Percentiles rank a stretch among this genome's conserved stretches.
These are phyloP conservation scores for Euplagia quadripunctaria DNA, from an alignment of 2,888 invertebrate genomes.

Conservation along the genomic window DNA sequence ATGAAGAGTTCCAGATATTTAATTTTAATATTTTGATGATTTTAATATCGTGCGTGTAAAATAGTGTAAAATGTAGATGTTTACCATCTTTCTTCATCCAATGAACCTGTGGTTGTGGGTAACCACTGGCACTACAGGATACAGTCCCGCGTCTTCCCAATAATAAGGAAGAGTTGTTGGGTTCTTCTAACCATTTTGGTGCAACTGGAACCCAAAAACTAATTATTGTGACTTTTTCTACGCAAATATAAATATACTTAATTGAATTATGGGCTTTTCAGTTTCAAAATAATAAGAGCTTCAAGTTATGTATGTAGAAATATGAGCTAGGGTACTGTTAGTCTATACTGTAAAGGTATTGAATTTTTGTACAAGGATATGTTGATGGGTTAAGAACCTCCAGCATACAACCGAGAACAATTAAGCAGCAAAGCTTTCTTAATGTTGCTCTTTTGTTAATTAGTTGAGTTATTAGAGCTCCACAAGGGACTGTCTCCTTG, in stretches of 20 bases:
- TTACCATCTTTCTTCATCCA: conserved; percentile 92
- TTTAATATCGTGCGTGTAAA: too few species aligned
- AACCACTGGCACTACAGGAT: conserved; percentile 93
- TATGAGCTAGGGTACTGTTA: too few species aligned
- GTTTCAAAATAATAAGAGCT: not conserved
- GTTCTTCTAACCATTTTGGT: conserved; percentile 92
- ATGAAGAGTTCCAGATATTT: not conserved
- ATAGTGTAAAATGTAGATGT: not conserved
- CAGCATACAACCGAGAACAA: not conserved
- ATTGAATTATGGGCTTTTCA: not conserved
- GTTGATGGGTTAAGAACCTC: not conserved
- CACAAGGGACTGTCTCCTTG: too few species aligned
- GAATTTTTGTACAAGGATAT: not conserved
- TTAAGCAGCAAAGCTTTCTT: not conserved
- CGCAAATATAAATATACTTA: not conserved
- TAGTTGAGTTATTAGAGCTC: too few species aligned
- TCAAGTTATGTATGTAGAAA: not conserved
- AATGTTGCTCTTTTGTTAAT: too few species aligned
- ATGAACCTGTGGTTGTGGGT: conserved; percentile 91
- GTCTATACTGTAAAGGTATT: not conserved
- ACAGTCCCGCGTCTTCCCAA: conserved; percentile 91
- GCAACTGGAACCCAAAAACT: conserved; percentile 88
- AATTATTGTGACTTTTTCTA: not conserved
- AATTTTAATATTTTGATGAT: not conserved
- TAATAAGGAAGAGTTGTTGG: conserved; percentile 91